phyloP scores from a whole-genome alignment of 2,113 vertebrate species.

The Eurystomus gularis region DNA sequence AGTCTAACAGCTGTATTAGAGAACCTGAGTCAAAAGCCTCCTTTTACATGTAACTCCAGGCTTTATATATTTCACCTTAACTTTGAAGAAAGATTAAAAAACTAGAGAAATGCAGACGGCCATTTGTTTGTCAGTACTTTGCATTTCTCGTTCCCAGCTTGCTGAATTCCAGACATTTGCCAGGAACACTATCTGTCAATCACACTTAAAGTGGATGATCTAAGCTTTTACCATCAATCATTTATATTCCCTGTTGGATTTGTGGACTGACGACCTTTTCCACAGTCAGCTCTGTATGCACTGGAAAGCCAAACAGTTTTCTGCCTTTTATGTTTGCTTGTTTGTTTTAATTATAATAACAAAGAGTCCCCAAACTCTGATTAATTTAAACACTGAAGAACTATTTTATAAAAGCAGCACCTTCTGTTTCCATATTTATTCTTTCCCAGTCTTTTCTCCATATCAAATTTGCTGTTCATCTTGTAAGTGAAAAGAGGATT shows the following conservation, averaged over 20 bases:
- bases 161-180: constrained; percentile 23
- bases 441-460: neutral
- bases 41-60: neutral
- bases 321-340: constrained; percentile 5
- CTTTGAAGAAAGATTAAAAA: constrained; percentile 26
- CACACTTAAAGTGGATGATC: constrained; percentile 33
- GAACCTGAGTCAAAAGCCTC: neutral
- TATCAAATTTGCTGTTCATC: neutral
- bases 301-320: neutral
- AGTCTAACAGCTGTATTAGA: neutral
- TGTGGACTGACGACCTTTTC: neutral
- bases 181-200: neutral
- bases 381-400: neutral
- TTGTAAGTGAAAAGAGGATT: neutral
- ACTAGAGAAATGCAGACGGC: constrained; percentile 7
- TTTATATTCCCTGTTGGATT: neutral
- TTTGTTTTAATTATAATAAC: neutral
- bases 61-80: neutral
- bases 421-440: neutral
- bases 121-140: neutral
- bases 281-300: neutral
- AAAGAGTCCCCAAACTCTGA: neutral
- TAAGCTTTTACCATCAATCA: constrained; percentile 48
- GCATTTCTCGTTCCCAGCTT: constrained; percentile 1
- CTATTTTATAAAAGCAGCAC: neutral